phyloP scores from a whole-genome alignment of 2,797 vertebrate genomes.

The Characodon lateralis region DNA sequence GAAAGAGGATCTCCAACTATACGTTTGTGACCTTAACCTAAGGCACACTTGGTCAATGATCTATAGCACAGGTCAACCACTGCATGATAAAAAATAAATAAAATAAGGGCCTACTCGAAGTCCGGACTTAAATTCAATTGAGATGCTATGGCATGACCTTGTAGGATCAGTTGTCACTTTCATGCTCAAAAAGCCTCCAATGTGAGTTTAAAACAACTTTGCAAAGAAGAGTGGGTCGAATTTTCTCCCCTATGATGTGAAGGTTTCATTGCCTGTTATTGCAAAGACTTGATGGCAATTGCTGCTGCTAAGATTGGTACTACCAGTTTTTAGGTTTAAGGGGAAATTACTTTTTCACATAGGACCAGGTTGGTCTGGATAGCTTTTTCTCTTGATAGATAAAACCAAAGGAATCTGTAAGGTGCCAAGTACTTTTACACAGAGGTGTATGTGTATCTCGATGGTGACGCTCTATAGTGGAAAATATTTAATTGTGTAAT shows the following conservation, averaged over 20 bases:
- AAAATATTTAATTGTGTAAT: slow-evolving; percentile 1
- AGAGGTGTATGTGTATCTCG: background rate
- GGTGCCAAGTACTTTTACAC: background rate
- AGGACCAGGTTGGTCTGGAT: background rate
- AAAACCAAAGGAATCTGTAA: background rate
- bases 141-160: no score
- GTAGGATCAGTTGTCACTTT: no score
- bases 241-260: background rate
- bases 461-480: background rate
- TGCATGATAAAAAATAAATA: no score
- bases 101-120: no score
- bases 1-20: background rate
- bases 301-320: background rate
- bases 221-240: background rate
- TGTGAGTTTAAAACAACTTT: background rate
- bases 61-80: no score
- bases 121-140: no score
- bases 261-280: background rate
- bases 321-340: background rate
- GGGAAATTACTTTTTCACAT: background rate
- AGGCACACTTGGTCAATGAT: no score
- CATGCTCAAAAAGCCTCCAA: background rate
- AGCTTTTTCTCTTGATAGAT: background rate
- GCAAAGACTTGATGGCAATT: background rate
- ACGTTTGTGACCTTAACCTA: background rate